Base-by-base conservation (phyloP, 2,113 vertebrate species). In the Laticauda laticaudata region DNA sequence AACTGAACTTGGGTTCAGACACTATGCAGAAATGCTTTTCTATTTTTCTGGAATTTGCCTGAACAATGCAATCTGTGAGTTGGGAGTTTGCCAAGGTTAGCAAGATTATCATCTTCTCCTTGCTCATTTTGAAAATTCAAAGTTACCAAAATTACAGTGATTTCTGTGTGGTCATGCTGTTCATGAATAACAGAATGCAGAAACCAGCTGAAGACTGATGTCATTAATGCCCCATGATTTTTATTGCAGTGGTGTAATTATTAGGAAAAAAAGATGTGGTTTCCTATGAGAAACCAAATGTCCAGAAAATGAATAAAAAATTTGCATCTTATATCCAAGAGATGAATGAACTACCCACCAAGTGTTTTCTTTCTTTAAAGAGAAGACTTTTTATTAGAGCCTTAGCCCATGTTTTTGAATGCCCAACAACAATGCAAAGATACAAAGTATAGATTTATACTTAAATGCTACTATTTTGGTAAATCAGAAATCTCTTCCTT, bases 341-440 rank as follows among this genome's bases (percentile, higher is more conserved):
- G 87, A 81, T 23, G 64, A 69, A 93, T 61, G 34, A 57, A 81
- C 94, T 59, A 87, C 55, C 90, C 87, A 91, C 59, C 92, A 91
- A 95, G 29, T 89, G 57, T 21, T 34, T 88, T 10, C 88, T 89
- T 96, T 57, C 15, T 34, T 64, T 54, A 91, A 93, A 18, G 53
- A 26, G n/a, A 21, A 88, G 24, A 20, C 10, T 87, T 53, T 51
- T 51, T n/a, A 21, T 53, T 53, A 21, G 21, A 24, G 45, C n/a
- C 34, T 57, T 59, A 87, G 90, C 1, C 45, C 94, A 7, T 54
- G 29, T 8, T 53, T 86, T 89, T 91, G 89, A 87, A 93, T 90
- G 0, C 21, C 54, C 54, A 26, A 92, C 88, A 95, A 15, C 29
- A 75, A 94, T 92, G 87, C 1, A 96, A 9, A 51, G 8, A 51